Base-by-base conservation (phyloP, 2,888 invertebrate species). In the Eupithecia insigniata region DNA sequence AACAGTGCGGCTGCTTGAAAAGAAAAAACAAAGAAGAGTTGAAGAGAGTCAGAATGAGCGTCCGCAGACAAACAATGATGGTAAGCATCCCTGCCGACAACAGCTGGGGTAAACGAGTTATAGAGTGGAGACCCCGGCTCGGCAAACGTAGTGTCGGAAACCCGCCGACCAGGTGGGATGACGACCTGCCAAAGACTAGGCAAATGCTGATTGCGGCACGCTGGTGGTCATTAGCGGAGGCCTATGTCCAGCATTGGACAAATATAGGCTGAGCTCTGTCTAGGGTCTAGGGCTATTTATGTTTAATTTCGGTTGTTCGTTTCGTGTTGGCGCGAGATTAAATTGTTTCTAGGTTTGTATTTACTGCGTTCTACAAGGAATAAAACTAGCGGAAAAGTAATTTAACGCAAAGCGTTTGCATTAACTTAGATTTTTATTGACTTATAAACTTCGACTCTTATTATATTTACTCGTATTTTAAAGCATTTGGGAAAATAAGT, bases 11-110 rank as follows among this genome's bases (percentile, higher is more conserved):
- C 55, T 74, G 73, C 62, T n/a, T 74, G 58, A 58, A 69, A 39
- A 74, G 75, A 36, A 30, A 76, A 26, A 69, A 72, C 16, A 78
- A 73, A 26, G 62, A 70, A 51, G 14, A 74, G 4, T 58, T 79
- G 26, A 39, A 71, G 61, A 34, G 26, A 69, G 76, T 66, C 12
- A 72, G 71, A 18, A 64, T 39, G 26, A 75, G 72, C 51, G 76
- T 79, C 8, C 71, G 77, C n/a, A 72, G 80, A 30, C 81, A 81
- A 72, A 79, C 81, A 14, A 69, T 78, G 32, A 73, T 79, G 69
- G 78, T 75, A 73, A 70, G 74, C 18, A 39, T 28, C 18, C 8
- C 26, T 55, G n/a, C 46, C 46, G n/a, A 51, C 46, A 55, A 55
- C 0, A 8, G 51, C 51, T 10, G n/a, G n/a, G n/a, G 43, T 22